Evolutionary conservation across 2,888 invertebrate species (phyloP).

Genomic region (Pantelozetes paolii): DNA sequence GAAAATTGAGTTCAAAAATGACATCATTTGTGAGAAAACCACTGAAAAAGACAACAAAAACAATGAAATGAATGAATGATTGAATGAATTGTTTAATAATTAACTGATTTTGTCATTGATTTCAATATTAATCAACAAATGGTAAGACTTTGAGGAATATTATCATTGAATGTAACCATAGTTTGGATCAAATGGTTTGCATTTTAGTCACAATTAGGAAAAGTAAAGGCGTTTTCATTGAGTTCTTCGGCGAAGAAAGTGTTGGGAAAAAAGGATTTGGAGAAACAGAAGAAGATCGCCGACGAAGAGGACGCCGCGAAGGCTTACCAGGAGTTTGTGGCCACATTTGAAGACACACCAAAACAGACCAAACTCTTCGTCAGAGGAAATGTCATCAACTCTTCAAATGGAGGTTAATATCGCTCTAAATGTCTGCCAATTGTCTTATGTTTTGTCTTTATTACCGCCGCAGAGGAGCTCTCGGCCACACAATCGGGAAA

Average conservation of each 20-base stretch:
- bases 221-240: conserved; percentile 40
- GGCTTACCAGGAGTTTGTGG: conserved; percentile 96
- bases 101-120: background rate
- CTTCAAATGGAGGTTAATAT: conserved; percentile 52
- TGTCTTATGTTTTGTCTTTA: background rate
- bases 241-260: conserved; percentile 58
- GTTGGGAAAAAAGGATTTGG: conserved; percentile 62
- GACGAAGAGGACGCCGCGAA: conserved; percentile 54
- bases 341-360: conserved; percentile 83
- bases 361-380: conserved; percentile 84
- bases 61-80: no score
- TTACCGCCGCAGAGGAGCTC: conserved; percentile 67
- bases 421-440: background rate
- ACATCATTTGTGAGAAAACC: no score
- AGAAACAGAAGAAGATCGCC: conserved; percentile 71
- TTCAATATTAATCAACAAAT: background rate
- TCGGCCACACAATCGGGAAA: conserved; percentile 75
- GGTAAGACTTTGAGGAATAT: background rate
- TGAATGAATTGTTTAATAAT: no score
- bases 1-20: background rate
- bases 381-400: conserved; percentile 94
- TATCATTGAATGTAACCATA: background rate
- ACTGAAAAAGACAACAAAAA: no score
- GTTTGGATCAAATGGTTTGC: background rate
- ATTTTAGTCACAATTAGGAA: conserved; percentile 37